Evolutionary conservation across 2,797 vertebrate genomes (phyloP).

Genomic region (Parambassis ranga): DNA sequence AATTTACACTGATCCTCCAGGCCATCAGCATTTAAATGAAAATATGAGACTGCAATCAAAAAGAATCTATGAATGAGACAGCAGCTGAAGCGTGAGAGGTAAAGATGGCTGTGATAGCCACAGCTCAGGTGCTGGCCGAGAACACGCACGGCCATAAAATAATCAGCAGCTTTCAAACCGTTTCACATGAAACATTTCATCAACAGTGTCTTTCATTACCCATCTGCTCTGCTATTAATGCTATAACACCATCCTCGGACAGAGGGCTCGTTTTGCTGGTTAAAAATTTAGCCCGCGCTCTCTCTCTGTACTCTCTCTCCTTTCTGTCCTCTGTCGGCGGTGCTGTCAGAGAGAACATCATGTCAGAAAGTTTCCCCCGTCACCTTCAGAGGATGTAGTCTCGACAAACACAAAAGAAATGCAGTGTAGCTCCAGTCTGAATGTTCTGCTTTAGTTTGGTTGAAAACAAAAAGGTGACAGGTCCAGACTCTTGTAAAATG

Average conservation of each 20-base stretch:
- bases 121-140: conserved; percentile 6
- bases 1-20: conserved; percentile 64
- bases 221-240: conserved; percentile 35
- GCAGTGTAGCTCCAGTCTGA: not conserved
- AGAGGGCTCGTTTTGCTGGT: conserved; percentile 13
- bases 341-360: not conserved
- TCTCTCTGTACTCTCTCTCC: not conserved
- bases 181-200: conserved; percentile 30
- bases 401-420: not conserved
- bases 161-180: conserved; percentile 61
- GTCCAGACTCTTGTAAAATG: not conserved
- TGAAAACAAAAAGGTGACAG: not conserved
- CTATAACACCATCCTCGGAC: conserved; percentile 10
- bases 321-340: not conserved
- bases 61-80: conserved; percentile 48
- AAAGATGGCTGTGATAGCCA: conserved; percentile 15
- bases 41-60: conserved; percentile 76
- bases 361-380: not conserved
- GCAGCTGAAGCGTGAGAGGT: conserved; percentile 34
- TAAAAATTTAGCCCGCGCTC: conserved; percentile 35
- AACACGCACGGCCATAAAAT: conserved; percentile 59
- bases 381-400: not conserved
- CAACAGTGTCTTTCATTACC: conserved; percentile 39
- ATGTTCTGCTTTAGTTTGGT: not conserved
- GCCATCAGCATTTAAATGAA: conserved; percentile 82